Evolutionary conservation across 1,140 invertebrate genomes (phyloP), one percentile per base, ranked within the genome.

Genomic region (Zaprionus taronus): DNA sequence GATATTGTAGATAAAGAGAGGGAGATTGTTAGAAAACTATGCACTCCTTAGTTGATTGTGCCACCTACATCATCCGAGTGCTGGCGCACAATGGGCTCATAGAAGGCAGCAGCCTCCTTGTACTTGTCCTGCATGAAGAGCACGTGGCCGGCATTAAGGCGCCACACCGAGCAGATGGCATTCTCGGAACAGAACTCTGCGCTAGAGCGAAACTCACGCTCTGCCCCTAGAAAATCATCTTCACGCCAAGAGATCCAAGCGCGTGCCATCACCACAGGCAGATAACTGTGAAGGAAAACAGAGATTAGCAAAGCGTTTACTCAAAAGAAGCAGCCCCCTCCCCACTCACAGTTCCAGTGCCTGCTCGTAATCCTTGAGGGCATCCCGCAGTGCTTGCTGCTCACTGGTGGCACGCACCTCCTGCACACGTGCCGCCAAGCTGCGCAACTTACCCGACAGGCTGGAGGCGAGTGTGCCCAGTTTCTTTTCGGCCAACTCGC

Each of bases 111-210:
- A 0, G 99, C 98, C 94, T 99, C 98, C 92, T 99, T 99, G 92
- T 99, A 99, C 93, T 99, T 99, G 91, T 97, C 98, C 93, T 99
- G 98, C 99, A 99, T 99, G 92, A 99, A 99, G 5, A 99, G 94
- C 3, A 99, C 99, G 92, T 99, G 99, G 0, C 99, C 99, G 0
- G 99, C 98, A 92, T 99, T 99, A 6, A 99, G 93, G 79, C 98
- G 97, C 99, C 99, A 99, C 7, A 76, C 73, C 5, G 73, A 76
- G 20, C 73, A 87, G 1, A 97, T 95, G 87, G 99, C 98, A 86
- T 99, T 97, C 91, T 99, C 98, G 83, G 98, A 98, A 90, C 98
- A 99, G 93, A 99, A 99, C 92, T 99, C 99, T 0, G 98, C 98
- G 56, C 98, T 99, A 93, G 99, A 99, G 24, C 98, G 95, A 91